Evolutionary conservation across 2,113 vertebrate species (phyloP), one percentile per base, ranked within the genome.

Genomic region (Peromyscus polionotus): DNA sequence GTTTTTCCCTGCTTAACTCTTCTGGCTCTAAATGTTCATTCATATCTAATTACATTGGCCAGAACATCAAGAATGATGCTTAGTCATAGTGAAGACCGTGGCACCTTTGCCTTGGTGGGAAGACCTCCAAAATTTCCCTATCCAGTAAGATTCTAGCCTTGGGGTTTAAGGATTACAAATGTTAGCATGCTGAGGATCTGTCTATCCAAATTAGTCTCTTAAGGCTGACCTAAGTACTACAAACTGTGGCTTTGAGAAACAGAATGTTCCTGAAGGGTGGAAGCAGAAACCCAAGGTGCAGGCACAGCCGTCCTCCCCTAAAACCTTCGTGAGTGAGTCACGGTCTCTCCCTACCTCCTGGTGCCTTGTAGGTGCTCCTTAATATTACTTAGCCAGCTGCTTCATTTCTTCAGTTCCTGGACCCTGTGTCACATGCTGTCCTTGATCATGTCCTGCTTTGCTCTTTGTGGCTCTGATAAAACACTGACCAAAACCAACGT

Each of bases 21-120:
- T 65, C 77, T 24, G 67, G 11, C 22, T 77, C 86, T 88, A 91
- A 83, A 42, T n/a, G 4, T 54, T 51, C 68, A 63, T 33, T 85
- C 65, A 75, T 85, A 79, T 19, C 72, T 77, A 68, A 73, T 95
- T 75, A 83, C 79, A 86, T 33, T 81, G 85, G 28, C 45, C 65
- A 54, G 79, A 20, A n/a, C 17, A 19, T 48, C 33, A 85, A 72
- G 57, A 65, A 19, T 22, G 31, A 83, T 45, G 76, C 70, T 79
- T 31, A 88, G 83, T 51, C 72, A 68, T 72, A 63, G 11, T 73
- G 48, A 94, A 75, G 22, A 75, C 36, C 80, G 68, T 68, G 16
- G 33, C 61, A 51, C 22, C 95, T 89, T 89, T 88, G 70, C 63
- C 42, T 63, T 96, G 45, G 26, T 68, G 36, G 42, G 36, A 92